A percentile compares a stretch with the other conserved stretches of the same genome.
phyloP scores from a whole-genome alignment of 2,888 invertebrate species.

The Tetragnatha montana region DNA sequence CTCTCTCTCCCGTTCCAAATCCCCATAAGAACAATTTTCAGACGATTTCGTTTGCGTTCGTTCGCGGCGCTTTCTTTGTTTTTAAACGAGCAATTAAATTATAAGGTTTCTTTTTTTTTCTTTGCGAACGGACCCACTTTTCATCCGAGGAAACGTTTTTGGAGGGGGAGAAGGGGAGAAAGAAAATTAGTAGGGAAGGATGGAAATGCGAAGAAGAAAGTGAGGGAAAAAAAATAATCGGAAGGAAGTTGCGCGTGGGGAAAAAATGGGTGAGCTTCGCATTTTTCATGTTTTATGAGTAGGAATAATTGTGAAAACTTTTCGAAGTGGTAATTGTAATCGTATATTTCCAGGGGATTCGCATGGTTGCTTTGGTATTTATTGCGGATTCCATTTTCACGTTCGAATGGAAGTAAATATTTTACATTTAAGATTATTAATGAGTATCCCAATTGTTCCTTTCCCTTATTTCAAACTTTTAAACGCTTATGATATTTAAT shows the following conservation, averaged over 20 bases:
- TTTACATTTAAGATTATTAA: neutral
- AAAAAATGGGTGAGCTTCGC: neutral
- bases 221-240: neutral
- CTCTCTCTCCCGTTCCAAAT: slow-evolving; percentile 12
- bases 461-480: neutral
- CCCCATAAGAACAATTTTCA: slow-evolving; percentile 48
- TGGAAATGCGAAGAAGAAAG: neutral
- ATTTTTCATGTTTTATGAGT: slow-evolving; percentile 27
- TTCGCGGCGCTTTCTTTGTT: slow-evolving; percentile 41
- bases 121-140: neutral
- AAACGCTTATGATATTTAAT: no score
- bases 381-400: neutral
- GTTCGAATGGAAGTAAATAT: neutral
- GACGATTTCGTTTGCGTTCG: slow-evolving; percentile 28
- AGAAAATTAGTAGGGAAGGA: neutral
- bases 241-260: neutral
- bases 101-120: slow-evolving; percentile 28
- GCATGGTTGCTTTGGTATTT: slow-evolving; percentile 6
- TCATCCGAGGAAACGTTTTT: slow-evolving; percentile 2
- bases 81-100: slow-evolving; percentile 67
- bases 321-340: slow-evolving; percentile 51
- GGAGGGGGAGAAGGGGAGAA: slow-evolving; percentile 2
- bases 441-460: neutral
- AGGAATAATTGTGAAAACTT: slow-evolving; percentile 53
- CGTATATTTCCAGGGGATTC: slow-evolving; percentile 36